Conservation (phyloP, 1,140 invertebrate genomes). For the Mesaphorura yosii region DNA sequence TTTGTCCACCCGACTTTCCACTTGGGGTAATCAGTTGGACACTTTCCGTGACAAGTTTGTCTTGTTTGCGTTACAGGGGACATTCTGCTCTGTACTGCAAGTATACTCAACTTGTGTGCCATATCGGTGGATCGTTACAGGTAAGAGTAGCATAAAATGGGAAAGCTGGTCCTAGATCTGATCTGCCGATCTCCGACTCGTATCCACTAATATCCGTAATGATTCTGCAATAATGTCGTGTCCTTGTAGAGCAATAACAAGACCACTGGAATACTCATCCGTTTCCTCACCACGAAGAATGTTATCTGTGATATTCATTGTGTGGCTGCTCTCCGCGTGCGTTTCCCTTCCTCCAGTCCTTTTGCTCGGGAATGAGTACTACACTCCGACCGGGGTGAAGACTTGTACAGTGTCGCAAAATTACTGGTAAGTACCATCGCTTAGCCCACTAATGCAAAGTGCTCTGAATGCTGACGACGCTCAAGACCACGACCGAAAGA, state of each 20-base stretch:
- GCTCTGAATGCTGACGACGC: too few species aligned
- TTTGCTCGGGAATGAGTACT: slow-evolving; percentile 74
- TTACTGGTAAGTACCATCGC: slow-evolving; percentile 49
- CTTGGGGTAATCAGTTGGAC: too few species aligned
- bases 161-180: too few species aligned
- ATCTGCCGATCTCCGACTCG: not conserved
- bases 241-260: slow-evolving; percentile 79
- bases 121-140: slow-evolving; percentile 89
- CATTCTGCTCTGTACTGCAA: slow-evolving; percentile 79
- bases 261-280: slow-evolving; percentile 76
- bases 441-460: too few species aligned
- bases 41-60: not conserved
- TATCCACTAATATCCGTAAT: not conserved
- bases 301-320: slow-evolving; percentile 69
- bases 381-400: slow-evolving; percentile 41
- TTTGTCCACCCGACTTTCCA: too few species aligned
- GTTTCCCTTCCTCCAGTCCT: slow-evolving; percentile 77
- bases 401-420: slow-evolving; percentile 74
- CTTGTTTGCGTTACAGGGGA: slow-evolving; percentile 42
- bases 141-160: too few species aligned
- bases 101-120: slow-evolving; percentile 83
- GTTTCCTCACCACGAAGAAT: slow-evolving; percentile 72
- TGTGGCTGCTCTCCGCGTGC: slow-evolving; percentile 78
- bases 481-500: too few species aligned
- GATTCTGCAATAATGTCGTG: slow-evolving; percentile 75